A percentile compares a stretch with the other conserved stretches of the same genome.
These are phyloP conservation scores for Plutomurus gul DNA, from an alignment of 1,140 invertebrate genomes.

Conservation along the genomic window DNA sequence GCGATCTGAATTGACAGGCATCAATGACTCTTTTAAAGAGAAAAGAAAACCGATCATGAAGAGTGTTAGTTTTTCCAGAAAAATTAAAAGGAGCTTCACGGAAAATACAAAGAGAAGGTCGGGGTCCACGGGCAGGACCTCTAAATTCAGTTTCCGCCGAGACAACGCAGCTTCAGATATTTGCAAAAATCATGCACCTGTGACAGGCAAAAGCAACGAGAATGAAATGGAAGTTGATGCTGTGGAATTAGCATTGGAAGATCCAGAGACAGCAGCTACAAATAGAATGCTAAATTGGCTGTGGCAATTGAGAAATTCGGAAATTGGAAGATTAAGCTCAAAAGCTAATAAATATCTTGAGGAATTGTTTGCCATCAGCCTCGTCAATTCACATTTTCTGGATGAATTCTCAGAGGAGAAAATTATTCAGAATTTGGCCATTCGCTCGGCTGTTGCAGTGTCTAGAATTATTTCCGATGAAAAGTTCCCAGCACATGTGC, in stretches of 20 bases:
- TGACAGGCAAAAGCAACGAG: neutral
- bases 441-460: slow-evolving; percentile 42
- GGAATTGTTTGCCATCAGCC: slow-evolving; percentile 32
- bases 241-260: slow-evolving; percentile 48
- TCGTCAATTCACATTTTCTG: slow-evolving; percentile 48
- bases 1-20: slow-evolving; percentile 35
- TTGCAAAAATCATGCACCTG: slow-evolving; percentile 33
- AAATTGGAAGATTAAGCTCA: slow-evolving; percentile 48
- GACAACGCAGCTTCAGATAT: slow-evolving; percentile 1
- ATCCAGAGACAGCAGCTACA: slow-evolving; percentile 50
- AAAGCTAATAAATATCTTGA: slow-evolving; percentile 49
- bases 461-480: slow-evolving; percentile 43
- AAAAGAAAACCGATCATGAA: slow-evolving; percentile 31
- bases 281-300: slow-evolving; percentile 51
- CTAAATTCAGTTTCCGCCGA: slow-evolving; percentile 41
- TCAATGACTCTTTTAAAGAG: slow-evolving; percentile 35
- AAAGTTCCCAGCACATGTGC: slow-evolving; percentile 47
- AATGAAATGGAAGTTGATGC: neutral
- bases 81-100: neutral
- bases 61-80: slow-evolving; percentile 28
- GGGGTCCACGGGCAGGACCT: neutral
- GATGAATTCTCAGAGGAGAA: slow-evolving; percentile 48
- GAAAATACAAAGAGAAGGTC: neutral
- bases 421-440: slow-evolving; percentile 45
- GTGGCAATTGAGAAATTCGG: slow-evolving; percentile 51